phyloP scores from a whole-genome alignment of 2,797 vertebrate species.

The Hozukius guyotensis region DNA sequence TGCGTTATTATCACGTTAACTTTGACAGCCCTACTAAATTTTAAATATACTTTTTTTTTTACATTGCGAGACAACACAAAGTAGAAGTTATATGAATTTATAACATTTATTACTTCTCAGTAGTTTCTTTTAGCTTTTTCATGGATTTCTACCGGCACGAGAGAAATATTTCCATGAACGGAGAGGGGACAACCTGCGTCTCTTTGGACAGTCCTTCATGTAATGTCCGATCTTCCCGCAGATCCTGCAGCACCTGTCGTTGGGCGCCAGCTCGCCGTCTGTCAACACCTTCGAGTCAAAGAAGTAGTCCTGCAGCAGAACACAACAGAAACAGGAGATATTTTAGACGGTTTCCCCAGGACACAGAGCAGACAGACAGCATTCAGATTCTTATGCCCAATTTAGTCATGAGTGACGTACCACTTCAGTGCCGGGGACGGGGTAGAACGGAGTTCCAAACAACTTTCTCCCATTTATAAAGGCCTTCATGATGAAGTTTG shows the following conservation, averaged over 20 bases:
- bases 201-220: conserved; percentile 99
- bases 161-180: not conserved
- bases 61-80: not conserved
- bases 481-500: conserved; percentile 99
- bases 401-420: conserved; percentile 83
- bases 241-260: conserved; percentile 97
- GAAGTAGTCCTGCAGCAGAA: conserved; percentile 90
- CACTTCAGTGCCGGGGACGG: conserved; percentile 90
- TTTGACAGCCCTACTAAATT: no score
- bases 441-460: conserved; percentile 95
- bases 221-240: conserved; percentile 99
- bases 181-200: conserved; percentile 86
- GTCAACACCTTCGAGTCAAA: conserved; percentile 98
- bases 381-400: not conserved
- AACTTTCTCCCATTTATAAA: conserved; percentile 98
- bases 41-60: no score
- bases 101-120: not conserved
- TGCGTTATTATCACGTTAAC: no score
- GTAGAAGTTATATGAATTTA: not conserved
- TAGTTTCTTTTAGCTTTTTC: not conserved
- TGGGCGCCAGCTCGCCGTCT: conserved; percentile 96
- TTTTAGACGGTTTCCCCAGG: not conserved
- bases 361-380: no score
- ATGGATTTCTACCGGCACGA: not conserved
- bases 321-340: not conserved